Conservation (phyloP, 2,888 invertebrate species). For the Harpalus rufipes region DNA sequence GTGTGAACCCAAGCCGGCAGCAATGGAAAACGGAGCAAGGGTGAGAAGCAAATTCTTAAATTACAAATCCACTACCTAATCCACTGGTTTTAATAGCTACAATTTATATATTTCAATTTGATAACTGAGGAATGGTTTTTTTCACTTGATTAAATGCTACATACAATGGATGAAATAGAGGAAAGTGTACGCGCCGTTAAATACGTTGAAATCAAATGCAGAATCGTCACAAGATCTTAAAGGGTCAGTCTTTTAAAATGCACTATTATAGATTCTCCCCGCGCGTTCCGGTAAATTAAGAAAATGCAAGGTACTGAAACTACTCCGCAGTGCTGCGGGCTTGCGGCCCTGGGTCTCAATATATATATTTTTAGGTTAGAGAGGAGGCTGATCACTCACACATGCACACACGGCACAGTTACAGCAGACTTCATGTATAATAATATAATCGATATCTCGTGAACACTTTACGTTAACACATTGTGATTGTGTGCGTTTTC, state of each 20-base stretch:
- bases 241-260: constrained; percentile 65
- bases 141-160: constrained; percentile 38
- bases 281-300: constrained; percentile 50
- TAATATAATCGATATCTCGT: constrained; percentile 69
- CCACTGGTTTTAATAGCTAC: constrained; percentile 16
- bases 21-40: constrained; percentile 54
- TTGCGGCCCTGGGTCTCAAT: constrained; percentile 27
- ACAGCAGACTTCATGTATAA: constrained; percentile 59
- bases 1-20: constrained; percentile 35
- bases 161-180: constrained; percentile 11
- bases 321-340: constrained; percentile 57
- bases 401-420: constrained; percentile 70
- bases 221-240: constrained; percentile 49
- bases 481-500: constrained; percentile 74
- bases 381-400: constrained; percentile 60
- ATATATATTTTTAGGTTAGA: constrained; percentile 52
- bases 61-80: constrained; percentile 32
- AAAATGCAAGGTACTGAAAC: constrained; percentile 64
- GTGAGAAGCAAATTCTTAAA: constrained; percentile 54
- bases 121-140: constrained; percentile 49
- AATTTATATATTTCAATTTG: constrained; percentile 26
- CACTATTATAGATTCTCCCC: constrained; percentile 44
- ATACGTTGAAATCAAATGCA: constrained; percentile 53
- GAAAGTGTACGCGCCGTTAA: background rate
- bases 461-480: constrained; percentile 77